Conservation (phyloP, 2,797 vertebrate genomes). For the Dicrostonyx torquatus region DNA sequence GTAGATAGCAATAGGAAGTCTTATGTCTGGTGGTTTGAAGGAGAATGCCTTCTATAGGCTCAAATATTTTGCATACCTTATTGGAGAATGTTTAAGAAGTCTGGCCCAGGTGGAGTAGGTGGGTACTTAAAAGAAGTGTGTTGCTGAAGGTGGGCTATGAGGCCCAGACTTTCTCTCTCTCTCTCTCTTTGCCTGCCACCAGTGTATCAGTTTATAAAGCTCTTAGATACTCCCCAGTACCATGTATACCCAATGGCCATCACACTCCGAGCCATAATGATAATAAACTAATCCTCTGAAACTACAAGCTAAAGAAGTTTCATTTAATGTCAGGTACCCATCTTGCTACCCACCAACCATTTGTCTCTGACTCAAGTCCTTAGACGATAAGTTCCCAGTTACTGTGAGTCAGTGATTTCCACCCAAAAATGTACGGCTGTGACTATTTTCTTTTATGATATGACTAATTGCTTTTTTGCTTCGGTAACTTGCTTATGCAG, state of each 20-base stretch:
- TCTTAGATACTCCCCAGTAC: not conserved
- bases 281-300: not conserved
- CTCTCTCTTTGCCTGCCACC: not conserved
- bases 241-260: not conserved
- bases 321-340: not conserved
- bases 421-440: no score
- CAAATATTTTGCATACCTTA: no score
- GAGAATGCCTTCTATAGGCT: not conserved
- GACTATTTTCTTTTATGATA: no score
- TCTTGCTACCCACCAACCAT: not conserved
- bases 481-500: no score
- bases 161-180: not conserved
- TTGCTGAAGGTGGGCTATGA: not conserved
- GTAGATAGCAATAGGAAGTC: not conserved
- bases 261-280: not conserved
- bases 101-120: not conserved
- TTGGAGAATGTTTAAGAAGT: not conserved
- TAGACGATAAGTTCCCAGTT: not conserved
- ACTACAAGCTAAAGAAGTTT: not conserved
- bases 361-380: not conserved
- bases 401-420: no score
- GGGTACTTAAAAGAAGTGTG: not conserved
- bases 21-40: not conserved
- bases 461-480: no score
- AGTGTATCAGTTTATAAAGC: not conserved